Base-by-base conservation (phyloP, 2,797 vertebrate species). In the Odontamblyopus lacepedii region DNA sequence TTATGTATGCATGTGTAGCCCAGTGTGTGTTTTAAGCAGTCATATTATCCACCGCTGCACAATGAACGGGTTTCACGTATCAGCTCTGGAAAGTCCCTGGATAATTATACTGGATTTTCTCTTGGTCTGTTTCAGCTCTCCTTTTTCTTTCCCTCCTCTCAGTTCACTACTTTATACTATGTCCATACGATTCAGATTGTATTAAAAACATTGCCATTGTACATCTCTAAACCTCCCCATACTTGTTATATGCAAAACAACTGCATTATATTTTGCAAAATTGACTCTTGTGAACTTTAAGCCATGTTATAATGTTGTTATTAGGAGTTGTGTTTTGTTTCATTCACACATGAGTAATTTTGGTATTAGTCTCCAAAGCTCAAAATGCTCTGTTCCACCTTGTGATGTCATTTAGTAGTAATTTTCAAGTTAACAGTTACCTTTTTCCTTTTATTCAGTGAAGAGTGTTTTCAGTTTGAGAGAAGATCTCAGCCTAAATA, bases 21-120 rank as follows among this genome's bases (percentile, higher is more conserved):
- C 71, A 57, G 41, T 73, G 35, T 63, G 78, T 63, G 67, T 73
- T 73, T 77, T 82, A 75, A 79, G 81, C 77, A 85, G 84, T 87
- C 72, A 81, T 88, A 84, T 90, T 85, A 85, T 87, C 76, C 81
- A 70, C 69, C 57, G 73, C 74, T 71, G 77, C 87, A 92, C 91
- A 93, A 92, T 90, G 87, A 91, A 84, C 73, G 74, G 82, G 92
- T 94, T 92, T 94, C 89, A 91, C 82, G 91, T 93, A 89, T 91
- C 91, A 86, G 79, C 88, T 79, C 78, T 92, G 94, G 93, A 94
- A 94, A 94, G 91, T 94, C 93, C 93, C 93, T 63, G 85, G 87
- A 92, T 91, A 92, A 88, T 92, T 90, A 85, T 81, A 77, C 83
- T 85, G 85, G 87, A 86, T 85, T 84, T 76, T 84, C 71, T 85